phyloP scores from a whole-genome alignment of 2,113 vertebrate species.

The Poicephalus gulielmi region DNA sequence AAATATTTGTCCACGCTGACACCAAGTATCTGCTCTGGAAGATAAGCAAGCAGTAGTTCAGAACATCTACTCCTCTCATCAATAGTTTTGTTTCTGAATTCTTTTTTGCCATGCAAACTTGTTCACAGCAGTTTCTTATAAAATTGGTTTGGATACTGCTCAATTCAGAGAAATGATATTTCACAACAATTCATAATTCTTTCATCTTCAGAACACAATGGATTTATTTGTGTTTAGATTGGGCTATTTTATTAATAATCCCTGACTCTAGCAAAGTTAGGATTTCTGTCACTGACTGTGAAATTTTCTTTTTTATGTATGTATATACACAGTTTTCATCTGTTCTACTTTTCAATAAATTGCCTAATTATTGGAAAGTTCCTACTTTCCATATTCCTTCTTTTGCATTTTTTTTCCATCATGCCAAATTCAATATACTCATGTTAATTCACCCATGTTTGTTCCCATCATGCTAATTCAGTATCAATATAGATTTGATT shows the following conservation, averaged over 20 bases:
- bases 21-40: background rate
- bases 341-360: background rate
- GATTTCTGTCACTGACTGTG: background rate
- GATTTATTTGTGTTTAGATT: slow-evolving; percentile 23
- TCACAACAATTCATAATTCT: slow-evolving; percentile 17
- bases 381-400: background rate
- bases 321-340: background rate
- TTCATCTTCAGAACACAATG: background rate
- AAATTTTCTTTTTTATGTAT: background rate
- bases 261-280: background rate
- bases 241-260: slow-evolving; percentile 32
- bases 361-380: background rate
- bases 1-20: background rate
- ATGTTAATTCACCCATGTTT: background rate
- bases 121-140: slow-evolving; percentile 24
- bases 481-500: background rate
- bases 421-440: background rate
- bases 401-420: background rate
- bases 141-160: background rate
- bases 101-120: background rate
- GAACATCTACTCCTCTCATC: background rate
- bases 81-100: slow-evolving; percentile 7
- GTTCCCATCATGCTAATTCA: background rate
- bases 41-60: background rate
- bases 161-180: background rate